Percentiles rank a stretch among this genome's conserved stretches.
Conservation (phyloP, 2,888 invertebrate species). For the Rugalucina vietnamica region DNA sequence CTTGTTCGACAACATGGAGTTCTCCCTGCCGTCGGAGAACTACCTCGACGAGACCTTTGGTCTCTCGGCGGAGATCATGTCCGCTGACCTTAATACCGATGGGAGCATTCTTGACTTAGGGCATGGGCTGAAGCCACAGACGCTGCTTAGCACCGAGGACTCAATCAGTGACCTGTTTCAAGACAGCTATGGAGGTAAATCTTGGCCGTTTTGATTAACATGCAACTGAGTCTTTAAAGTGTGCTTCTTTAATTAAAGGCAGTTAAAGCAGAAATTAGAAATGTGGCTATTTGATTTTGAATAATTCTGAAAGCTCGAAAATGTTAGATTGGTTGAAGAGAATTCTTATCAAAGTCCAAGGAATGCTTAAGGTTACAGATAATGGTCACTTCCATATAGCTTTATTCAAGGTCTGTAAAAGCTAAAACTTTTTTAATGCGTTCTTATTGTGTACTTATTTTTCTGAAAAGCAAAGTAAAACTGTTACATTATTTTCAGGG, state of each 20-base stretch:
- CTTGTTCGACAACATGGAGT: slow-evolving; percentile 55
- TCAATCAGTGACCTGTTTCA: slow-evolving; percentile 46
- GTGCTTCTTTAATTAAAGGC: background rate
- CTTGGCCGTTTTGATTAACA: background rate
- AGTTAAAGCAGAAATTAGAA: too few species aligned
- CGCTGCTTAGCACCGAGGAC: slow-evolving; percentile 18
- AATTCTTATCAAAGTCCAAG: too few species aligned
- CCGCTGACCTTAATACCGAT: slow-evolving; percentile 55
- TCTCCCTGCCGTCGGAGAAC: slow-evolving; percentile 44
- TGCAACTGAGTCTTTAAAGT: background rate
- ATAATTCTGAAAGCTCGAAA: too few species aligned
- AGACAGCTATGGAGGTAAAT: slow-evolving; percentile 46
- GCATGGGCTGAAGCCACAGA: slow-evolving; percentile 34
- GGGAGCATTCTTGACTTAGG: slow-evolving; percentile 56
- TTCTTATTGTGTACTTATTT: too few species aligned
- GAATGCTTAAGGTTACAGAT: too few species aligned
- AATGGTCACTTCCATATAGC: too few species aligned
- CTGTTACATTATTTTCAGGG: slow-evolving; percentile 72
- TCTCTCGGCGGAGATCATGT: slow-evolving; percentile 56
- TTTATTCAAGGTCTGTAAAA: too few species aligned
- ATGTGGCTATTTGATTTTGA: too few species aligned
- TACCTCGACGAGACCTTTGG: slow-evolving; percentile 54
- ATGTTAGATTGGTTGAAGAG: too few species aligned
- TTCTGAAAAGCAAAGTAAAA: too few species aligned
- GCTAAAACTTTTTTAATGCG: too few species aligned